Conservation (phyloP, 1,140 invertebrate species). For the Drosophila parvula region DNA sequence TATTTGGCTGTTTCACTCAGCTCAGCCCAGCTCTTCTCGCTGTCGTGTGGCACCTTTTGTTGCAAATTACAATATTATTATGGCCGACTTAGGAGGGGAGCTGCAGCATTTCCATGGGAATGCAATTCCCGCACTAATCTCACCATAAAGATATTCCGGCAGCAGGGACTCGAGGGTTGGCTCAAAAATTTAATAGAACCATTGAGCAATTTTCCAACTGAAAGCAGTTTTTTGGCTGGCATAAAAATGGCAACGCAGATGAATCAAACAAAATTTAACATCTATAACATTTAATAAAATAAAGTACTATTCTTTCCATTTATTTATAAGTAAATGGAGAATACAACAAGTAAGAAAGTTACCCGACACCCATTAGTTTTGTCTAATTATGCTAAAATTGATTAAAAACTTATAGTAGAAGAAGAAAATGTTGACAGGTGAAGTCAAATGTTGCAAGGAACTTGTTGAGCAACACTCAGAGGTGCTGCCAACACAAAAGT, state of each 20-base stretch:
- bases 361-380: no score
- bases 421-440: no score
- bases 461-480: no score
- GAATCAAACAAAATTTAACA: no score
- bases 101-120: conserved; percentile 14
- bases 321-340: no score
- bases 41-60: conserved; percentile 58
- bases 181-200: conserved; percentile 38
- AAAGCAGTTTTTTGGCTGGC: neutral
- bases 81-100: conserved; percentile 44
- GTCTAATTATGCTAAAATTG: no score
- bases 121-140: conserved; percentile 41
- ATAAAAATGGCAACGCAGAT: neutral
- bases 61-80: conserved; percentile 75
- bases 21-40: conserved; percentile 17
- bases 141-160: conserved; percentile 38
- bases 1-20: conserved; percentile 54
- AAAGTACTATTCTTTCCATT: no score
- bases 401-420: no score
- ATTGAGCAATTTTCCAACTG: conserved; percentile 21
- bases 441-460: no score
- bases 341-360: no score
- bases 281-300: no score
- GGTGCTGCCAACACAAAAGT: no score
- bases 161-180: conserved; percentile 10